Percentiles rank a stretch among this genome's conserved stretches.
phyloP scores from a whole-genome alignment of 2,797 vertebrate genomes.

The Myotis myotis region DNA sequence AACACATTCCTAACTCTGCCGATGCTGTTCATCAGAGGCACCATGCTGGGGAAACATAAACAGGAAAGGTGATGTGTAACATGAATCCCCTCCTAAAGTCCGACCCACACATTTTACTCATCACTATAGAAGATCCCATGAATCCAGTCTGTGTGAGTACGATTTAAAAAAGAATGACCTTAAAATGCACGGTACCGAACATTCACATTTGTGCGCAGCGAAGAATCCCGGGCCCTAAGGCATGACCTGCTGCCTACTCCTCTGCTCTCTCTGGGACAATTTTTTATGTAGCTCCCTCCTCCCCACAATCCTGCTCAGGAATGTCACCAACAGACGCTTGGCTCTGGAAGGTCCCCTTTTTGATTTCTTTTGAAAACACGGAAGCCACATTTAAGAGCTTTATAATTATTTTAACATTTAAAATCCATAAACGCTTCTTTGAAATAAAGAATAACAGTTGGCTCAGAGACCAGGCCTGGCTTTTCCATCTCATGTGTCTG shows the following conservation, averaged over 20 bases:
- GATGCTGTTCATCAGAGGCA: constrained; percentile 63
- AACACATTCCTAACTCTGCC: constrained; percentile 62
- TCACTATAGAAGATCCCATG: constrained; percentile 62
- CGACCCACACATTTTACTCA: constrained; percentile 12
- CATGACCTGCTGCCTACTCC: constrained; percentile 40
- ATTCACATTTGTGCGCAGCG: constrained; percentile 50
- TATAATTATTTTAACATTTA: constrained; percentile 23
- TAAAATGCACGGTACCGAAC: constrained; percentile 48
- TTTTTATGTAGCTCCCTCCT: neutral
- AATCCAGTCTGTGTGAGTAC: constrained; percentile 70
- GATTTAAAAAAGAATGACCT: constrained; percentile 46
- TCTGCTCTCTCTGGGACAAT: neutral
- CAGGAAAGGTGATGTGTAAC: constrained; percentile 69
- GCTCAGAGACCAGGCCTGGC: neutral
- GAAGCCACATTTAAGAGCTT: constrained; percentile 22
- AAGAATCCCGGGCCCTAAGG: constrained; percentile 14
- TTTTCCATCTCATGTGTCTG: neutral
- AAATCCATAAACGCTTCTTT: constrained; percentile 9
- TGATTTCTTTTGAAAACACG: neutral
- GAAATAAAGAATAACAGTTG: constrained; percentile 46
- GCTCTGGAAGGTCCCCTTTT: neutral
- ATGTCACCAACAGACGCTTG: constrained; percentile 66
- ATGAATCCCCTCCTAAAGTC: constrained; percentile 42
- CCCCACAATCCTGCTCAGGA: neutral
- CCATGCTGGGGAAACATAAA: constrained; percentile 62